Base-by-base conservation (phyloP, 2,113 vertebrate species). In the Eptesicus fuscus region DNA sequence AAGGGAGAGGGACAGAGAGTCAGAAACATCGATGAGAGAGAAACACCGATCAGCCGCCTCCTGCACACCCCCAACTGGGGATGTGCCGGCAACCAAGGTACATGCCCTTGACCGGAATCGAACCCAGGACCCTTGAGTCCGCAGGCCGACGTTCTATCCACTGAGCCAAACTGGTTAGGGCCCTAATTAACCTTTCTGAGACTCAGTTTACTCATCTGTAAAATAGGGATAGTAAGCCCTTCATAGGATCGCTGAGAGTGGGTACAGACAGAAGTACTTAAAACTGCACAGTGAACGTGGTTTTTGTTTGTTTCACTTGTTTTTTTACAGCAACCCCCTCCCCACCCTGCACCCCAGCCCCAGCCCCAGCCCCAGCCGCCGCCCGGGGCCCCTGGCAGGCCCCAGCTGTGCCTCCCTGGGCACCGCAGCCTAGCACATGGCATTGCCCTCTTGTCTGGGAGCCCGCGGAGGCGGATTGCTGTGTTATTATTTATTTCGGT, bases 361-460 rank as follows among this genome's bases (percentile, higher is more conserved):
- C 30, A 49, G 22, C 35, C 47, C 69, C 30, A n/a, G 5, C 20
- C 18, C 37, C 37, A 37, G 37, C 16, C 2, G 0, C 47, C 13
- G 14, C 77, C 28, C 51, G 1, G 25, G 93, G 16, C 13, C 16
- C 63, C 63, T 0, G 37, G 61, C 40, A 56, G 74, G 56, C 11
- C 37, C 71, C 37, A 28, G 47, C 35, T 4, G 8, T 14, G 86
- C 53, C 74, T 65, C 25, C 2, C 59, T 37, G 83, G 53, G 18
- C 44, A 4, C 35, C 0, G 2, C n/a, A 10, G 35, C 17, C 4
- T 0, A n/a, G 20, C 56, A 2, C 11, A 1, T 20, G 49, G 0
- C 37, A 4, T 10, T 7, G 23, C 18, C 56, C 28, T 40, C 11
- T 8, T 6, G 8, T 4, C 53, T 2, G 51, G 85, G 74, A 49